Evolutionary conservation across 2,888 invertebrate species (phyloP).

Genomic region (Pogonocherus hispidulus): DNA sequence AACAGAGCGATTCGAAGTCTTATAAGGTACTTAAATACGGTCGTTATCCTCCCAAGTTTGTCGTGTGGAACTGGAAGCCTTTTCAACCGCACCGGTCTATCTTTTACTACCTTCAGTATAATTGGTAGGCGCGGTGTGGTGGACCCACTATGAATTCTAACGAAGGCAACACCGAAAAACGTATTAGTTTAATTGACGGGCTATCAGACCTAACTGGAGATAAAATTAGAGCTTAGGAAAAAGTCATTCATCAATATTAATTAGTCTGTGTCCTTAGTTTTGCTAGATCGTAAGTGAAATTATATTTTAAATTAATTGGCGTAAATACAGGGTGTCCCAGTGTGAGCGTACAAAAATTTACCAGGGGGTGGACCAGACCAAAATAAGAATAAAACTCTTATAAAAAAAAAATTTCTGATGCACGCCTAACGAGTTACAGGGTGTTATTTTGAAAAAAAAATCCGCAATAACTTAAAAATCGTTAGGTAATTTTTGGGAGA

Average conservation of each 20-base stretch:
- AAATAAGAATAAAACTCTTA: no score
- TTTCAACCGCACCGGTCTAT: slow-evolving; percentile 21
- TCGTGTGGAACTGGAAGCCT: slow-evolving; percentile 31
- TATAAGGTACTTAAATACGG: slow-evolving; percentile 33
- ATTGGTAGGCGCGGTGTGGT: slow-evolving; percentile 40
- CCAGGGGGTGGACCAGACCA: no score
- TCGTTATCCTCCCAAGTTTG: slow-evolving; percentile 28
- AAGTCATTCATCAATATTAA: slow-evolving; percentile 26
- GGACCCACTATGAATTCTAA: slow-evolving; percentile 40
- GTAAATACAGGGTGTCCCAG: neutral
- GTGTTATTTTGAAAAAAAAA: no score
- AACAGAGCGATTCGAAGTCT: slow-evolving; percentile 24
- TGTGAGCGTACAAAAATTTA: no score
- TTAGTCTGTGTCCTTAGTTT: neutral
- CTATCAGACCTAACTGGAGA: slow-evolving; percentile 31
- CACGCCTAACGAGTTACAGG: no score
- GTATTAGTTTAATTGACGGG: slow-evolving; percentile 41
- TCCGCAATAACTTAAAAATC: no score
- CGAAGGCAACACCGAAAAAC: slow-evolving; percentile 34
- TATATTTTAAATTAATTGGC: neutral
- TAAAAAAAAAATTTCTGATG: no score
- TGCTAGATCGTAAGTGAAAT: neutral
- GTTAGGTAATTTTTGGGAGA: no score
- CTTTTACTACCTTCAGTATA: slow-evolving; percentile 33
- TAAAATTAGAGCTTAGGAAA: slow-evolving; percentile 30